A percentile compares a stretch with the other conserved stretches of the same genome.
Evolutionary conservation across 23 tunicate species (phyloP).

Genomic region (Ascidia mentula): DNA sequence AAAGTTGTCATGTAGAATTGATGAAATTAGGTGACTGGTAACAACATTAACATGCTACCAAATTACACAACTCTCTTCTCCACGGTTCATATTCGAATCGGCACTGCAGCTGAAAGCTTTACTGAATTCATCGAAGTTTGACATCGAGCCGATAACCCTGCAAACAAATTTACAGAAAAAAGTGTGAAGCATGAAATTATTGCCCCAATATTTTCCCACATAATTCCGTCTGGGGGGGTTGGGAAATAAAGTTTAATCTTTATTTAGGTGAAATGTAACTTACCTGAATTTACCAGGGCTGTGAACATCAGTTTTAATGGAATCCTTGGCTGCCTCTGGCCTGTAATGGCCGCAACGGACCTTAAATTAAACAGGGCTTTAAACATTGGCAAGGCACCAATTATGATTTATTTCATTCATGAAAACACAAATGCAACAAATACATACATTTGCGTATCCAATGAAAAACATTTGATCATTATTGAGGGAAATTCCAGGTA

Average conservation of each 20-base stretch:
- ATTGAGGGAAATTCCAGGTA: conserved; percentile 39
- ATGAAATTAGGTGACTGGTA: not conserved
- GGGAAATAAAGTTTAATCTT: no score
- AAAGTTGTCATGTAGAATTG: no score
- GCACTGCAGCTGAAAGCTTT: conserved; percentile 67
- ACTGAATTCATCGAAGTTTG: conserved; percentile 81
- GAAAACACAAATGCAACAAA: not conserved
- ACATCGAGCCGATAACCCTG: conserved; percentile 84
- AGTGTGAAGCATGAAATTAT: no score
- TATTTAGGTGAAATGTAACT: not conserved
- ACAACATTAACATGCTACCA: conserved; percentile 42
- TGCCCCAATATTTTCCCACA: no score
- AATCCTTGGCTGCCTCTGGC: conserved; percentile 29
- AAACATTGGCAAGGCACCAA: no score
- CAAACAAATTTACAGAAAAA: no score
- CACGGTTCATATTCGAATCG: conserved; percentile 74
- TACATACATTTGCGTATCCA: conserved; percentile 76
- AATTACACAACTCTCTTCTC: conserved; percentile 37
- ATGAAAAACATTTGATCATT: conserved; percentile 90
- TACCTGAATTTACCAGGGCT: conserved; percentile 88
- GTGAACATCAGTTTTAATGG: conserved; percentile 34
- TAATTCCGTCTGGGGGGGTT: no score
- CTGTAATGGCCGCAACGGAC: conserved; percentile 75
- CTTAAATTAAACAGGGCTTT: conserved; percentile 24
- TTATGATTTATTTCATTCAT: no score